A percentile compares a stretch with the other conserved stretches of the same genome.
Conservation (phyloP, 2,113 vertebrate genomes). For the Symphodus melops region DNA sequence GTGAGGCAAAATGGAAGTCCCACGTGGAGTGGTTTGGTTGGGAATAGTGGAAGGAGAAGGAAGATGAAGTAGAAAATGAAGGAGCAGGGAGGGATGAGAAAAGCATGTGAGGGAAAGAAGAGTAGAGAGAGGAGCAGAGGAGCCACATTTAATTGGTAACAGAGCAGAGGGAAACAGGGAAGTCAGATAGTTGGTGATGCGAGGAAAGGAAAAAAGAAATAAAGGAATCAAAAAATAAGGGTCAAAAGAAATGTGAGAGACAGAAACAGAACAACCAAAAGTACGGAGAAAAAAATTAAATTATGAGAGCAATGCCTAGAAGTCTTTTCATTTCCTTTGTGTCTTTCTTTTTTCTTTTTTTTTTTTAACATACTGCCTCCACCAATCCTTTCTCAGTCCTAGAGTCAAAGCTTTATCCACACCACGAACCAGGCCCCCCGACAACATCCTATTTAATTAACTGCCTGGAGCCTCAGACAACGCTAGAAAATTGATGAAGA, state of each 20-base stretch:
- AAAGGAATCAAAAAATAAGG: not conserved
- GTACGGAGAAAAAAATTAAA: not conserved
- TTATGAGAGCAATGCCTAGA: constrained; percentile 5
- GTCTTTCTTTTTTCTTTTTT: not conserved
- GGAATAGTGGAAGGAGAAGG: not conserved
- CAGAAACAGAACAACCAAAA: not conserved
- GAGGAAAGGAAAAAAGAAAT: constrained; percentile 7
- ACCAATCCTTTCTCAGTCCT: constrained; percentile 18
- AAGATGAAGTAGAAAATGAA: constrained; percentile 2
- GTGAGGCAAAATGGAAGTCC: constrained; percentile 21
- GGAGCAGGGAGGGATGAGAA: not conserved
- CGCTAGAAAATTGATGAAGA: constrained; percentile 53
- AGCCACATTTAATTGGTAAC: constrained; percentile 28
- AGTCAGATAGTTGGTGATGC: not conserved
- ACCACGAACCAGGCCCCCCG: constrained; percentile 41
- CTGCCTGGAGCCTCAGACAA: constrained; percentile 68
- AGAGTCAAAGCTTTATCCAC: constrained; percentile 42
- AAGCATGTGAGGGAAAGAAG: not conserved
- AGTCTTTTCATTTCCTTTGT: constrained; percentile 19
- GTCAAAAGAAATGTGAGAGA: constrained; percentile 6
- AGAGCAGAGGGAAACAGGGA: constrained; percentile 6
- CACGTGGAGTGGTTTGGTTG: not conserved
- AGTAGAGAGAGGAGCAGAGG: constrained; percentile 3
- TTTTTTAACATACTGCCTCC: constrained; percentile 23
- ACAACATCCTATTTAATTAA: constrained; percentile 76